A percentile compares a stretch with the other conserved stretches of the same genome.
phyloP scores from a whole-genome alignment of 2,797 vertebrate species.

The Erethizon dorsatum region DNA sequence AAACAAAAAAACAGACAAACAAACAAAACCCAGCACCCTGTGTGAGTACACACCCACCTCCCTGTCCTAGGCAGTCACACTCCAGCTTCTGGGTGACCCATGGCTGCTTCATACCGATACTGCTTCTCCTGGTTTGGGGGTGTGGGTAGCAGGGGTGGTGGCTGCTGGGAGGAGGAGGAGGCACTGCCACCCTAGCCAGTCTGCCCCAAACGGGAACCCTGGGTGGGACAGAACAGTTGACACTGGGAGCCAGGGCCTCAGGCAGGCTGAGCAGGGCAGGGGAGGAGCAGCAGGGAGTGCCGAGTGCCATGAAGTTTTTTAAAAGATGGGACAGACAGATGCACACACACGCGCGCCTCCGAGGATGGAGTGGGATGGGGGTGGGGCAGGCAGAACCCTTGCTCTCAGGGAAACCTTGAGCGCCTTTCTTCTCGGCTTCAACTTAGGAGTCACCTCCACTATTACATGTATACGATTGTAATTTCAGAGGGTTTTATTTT shows the following conservation, averaged over 20 bases:
- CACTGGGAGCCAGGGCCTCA: background rate
- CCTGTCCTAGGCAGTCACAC: background rate
- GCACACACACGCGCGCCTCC: background rate
- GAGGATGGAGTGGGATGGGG: background rate
- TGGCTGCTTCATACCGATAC: background rate
- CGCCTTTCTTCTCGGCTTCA: background rate
- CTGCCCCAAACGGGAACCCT: constrained; percentile 22
- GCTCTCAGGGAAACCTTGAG: background rate
- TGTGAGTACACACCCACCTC: background rate
- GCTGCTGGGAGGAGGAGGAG: background rate
- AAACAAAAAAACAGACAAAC: background rate
- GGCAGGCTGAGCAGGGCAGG: background rate
- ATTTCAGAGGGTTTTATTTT: background rate
- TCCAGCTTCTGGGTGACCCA: background rate
- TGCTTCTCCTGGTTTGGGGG: background rate
- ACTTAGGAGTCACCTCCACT: background rate
- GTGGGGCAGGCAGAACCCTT: background rate
- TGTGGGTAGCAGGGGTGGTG: background rate
- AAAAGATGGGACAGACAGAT: background rate
- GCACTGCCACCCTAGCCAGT: background rate
- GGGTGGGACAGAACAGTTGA: constrained; percentile 25
- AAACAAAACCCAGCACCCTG: background rate
- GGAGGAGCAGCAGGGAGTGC: background rate
- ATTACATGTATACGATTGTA: background rate
- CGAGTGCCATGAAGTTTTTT: background rate